Percentiles rank a stretch among this genome's conserved stretches.
phyloP scores from a whole-genome alignment of 2,113 vertebrate species.

The Tupaia chinensis region DNA sequence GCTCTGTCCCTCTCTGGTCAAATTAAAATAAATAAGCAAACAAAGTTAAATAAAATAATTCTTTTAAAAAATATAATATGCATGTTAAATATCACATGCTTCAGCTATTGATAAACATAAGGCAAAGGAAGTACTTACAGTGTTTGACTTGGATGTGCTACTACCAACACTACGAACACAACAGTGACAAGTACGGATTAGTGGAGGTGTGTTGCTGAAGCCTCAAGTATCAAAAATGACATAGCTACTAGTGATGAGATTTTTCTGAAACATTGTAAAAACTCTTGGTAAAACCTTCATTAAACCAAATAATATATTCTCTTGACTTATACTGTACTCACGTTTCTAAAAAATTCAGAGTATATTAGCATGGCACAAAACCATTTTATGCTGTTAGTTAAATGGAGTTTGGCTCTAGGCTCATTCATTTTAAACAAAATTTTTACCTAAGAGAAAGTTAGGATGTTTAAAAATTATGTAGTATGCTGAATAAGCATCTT shows the following conservation, averaged over 20 bases:
- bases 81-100: background rate
- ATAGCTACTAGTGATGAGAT: background rate
- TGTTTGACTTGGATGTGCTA: background rate
- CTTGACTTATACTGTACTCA: background rate
- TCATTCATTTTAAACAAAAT: background rate
- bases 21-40: no score
- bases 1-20: no score
- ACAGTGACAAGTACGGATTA: no score
- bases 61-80: background rate
- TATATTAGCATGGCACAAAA: background rate
- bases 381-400: background rate
- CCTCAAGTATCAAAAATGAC: background rate
- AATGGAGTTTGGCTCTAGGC: background rate
- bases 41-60: no score
- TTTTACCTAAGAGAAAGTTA: background rate
- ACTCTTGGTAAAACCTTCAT: background rate
- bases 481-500: background rate
- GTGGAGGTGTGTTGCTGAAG: accelerated
- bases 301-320: background rate
- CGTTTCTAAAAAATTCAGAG: background rate
- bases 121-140: background rate
- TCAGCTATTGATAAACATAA: background rate
- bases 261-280: background rate
- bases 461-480: background rate
- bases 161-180: background rate